A percentile compares a stretch with the other conserved stretches of the same genome.
Evolutionary conservation across 2,888 invertebrate genomes (phyloP).

Genomic region (Corythucha ciliata): DNA sequence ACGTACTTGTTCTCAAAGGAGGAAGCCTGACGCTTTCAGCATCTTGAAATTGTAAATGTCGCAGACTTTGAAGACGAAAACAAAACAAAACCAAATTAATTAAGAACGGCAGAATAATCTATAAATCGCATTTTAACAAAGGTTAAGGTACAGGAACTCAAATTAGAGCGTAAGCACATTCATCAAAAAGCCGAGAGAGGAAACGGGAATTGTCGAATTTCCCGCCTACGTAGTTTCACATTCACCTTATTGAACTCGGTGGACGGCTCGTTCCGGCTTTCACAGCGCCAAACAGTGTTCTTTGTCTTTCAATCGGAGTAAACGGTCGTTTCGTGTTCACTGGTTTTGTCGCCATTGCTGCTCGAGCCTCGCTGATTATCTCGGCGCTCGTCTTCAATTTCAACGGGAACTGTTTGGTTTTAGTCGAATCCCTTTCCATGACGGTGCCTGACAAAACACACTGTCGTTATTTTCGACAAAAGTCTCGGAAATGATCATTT

Average conservation of each 20-base stretch:
- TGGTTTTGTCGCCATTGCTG: conserved; percentile 50
- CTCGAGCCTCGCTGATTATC: conserved; percentile 68
- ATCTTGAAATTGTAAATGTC: conserved; percentile 30
- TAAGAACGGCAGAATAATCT: too few relatives aligned
- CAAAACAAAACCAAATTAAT: too few relatives aligned
- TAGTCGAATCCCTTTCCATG: too few relatives aligned
- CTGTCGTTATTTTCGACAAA: too few relatives aligned
- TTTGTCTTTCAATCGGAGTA: conserved; percentile 70
- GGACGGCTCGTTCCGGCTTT: conserved; percentile 48
- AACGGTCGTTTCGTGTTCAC: conserved; percentile 75
- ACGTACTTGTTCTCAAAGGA: conserved; percentile 39
- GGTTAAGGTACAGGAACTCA: background rate
- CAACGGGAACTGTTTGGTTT: too few relatives aligned
- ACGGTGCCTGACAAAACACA: too few relatives aligned
- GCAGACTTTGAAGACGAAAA: conserved; percentile 29
- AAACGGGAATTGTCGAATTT: background rate
- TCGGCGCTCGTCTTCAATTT: conserved; percentile 65
- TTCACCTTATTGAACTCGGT: conserved; percentile 65
- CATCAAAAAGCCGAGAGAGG: background rate
- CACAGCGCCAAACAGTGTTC: conserved; percentile 61
- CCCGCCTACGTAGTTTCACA: too few relatives aligned
- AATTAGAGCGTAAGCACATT: background rate
- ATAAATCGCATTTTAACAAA: too few relatives aligned
- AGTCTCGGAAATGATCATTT: too few relatives aligned
- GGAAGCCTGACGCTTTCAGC: conserved; percentile 25